A percentile compares a stretch with the other conserved stretches of the same genome.
Evolutionary conservation across 2,888 invertebrate genomes (phyloP).

Genomic region (Gnatocerus cornutus): DNA sequence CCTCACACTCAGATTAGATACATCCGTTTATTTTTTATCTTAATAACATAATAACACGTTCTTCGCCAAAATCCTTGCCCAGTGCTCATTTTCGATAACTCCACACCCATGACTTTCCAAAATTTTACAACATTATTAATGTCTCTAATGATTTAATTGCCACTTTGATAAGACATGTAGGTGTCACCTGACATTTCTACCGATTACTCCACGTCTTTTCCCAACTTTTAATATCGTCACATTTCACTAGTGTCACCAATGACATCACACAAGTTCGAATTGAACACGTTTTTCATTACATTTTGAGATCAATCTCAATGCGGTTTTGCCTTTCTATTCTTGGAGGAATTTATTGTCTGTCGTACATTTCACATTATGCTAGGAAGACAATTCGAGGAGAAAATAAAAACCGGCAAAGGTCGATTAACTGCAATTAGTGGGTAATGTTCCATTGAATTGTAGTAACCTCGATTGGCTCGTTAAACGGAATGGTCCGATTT

Average conservation of each 20-base stretch:
- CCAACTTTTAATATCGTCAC: too few species aligned
- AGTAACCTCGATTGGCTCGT: background rate
- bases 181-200: background rate
- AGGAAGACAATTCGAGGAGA: background rate
- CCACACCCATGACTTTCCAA: too few species aligned
- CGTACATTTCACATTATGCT: background rate
- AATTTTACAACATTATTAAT: background rate
- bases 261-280: too few species aligned
- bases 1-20: too few species aligned
- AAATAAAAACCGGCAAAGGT: background rate
- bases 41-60: too few species aligned
- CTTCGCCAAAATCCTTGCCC: too few species aligned
- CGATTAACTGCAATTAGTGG: constrained; percentile 4
- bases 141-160: background rate
- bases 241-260: too few species aligned
- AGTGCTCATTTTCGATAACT: too few species aligned
- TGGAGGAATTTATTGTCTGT: constrained; percentile 12
- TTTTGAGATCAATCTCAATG: constrained; percentile 7
- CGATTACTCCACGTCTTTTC: too few species aligned
- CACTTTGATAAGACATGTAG: background rate
- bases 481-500: background rate
- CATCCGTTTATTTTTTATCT: too few species aligned
- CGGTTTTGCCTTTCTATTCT: constrained; percentile 22
- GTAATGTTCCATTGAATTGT: background rate
- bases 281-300: background rate